Evolutionary conservation across 2,888 invertebrate genomes (phyloP), one percentile per base, ranked within the genome.

Genomic region (Bombylius discolor): DNA sequence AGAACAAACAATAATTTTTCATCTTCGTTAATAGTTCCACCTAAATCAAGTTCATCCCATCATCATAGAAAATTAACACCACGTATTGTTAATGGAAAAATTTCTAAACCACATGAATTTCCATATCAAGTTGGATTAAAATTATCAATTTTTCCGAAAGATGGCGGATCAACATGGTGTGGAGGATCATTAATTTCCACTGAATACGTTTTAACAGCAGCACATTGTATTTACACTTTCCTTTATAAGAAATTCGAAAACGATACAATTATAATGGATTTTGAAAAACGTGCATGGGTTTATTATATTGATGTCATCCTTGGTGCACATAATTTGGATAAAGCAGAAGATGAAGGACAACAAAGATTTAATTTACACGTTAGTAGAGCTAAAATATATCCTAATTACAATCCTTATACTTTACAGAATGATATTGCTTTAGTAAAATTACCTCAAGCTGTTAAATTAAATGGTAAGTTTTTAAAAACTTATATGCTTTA

Each of bases 381-480:
- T 36, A 36, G 34, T 36, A 36, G 8, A 7, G 5, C 34, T 7
- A 36, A 36, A 36, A 66, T 72, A 32, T 71, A 69, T 56, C 70
- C 71, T 45, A 67, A 69, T 5, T 72, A 72, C 69, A 69, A 71
- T 64, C 66, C 70, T 9, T 65, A 65, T n/a, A 64, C 68, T 5
- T 61, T 72, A 12, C 67, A 67, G 58, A 70, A 72, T 61, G 72
- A 72, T 50, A 72, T 72, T 58, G 72, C 71, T 3, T 54, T 72
- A 11, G 64, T 72, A 45, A 65, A 63, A 6, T 62, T 72, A 34
- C 72, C 72, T 9, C 62, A 67, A 58, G 61, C 69, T 12, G 63
- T 72, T 31, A 64, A 64, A 49, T 69, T 70, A 52, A 69, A 67
- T 59, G 70, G 72, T 72, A 60, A 63, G 63, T 62, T 46, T 7